A percentile compares a stretch with the other conserved stretches of the same genome.
Conservation (phyloP, 2,113 vertebrate species). For the Mola mola region DNA sequence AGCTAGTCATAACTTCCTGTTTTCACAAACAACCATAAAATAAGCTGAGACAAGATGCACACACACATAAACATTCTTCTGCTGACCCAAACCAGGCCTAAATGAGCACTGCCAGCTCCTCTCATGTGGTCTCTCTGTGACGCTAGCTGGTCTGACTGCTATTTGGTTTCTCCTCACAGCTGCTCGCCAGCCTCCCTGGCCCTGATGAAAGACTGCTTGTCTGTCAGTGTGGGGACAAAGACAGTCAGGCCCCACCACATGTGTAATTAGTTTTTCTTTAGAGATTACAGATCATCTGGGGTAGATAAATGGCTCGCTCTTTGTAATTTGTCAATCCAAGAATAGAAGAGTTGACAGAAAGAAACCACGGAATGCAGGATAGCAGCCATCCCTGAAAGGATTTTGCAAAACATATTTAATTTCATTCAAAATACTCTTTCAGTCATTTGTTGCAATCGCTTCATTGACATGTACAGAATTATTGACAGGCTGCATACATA, state of each 20-base stretch:
- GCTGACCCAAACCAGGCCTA: slow-evolving; percentile 70
- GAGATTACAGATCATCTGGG: slow-evolving; percentile 68
- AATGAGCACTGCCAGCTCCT: slow-evolving; percentile 61
- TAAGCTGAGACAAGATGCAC: slow-evolving; percentile 48
- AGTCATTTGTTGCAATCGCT: slow-evolving; percentile 53
- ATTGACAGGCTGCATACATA: slow-evolving; percentile 33
- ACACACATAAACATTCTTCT: slow-evolving; percentile 53
- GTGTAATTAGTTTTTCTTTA: slow-evolving; percentile 71
- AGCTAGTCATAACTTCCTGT: slow-evolving; percentile 78
- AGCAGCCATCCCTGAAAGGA: slow-evolving; percentile 35
- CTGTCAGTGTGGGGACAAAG: slow-evolving; percentile 61
- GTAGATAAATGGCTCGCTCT: slow-evolving; percentile 50
- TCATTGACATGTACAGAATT: slow-evolving; percentile 67
- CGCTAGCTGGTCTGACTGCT: slow-evolving; percentile 64
- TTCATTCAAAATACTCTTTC: slow-evolving; percentile 69
- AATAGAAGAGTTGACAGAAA: slow-evolving; percentile 62
- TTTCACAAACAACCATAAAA: slow-evolving; percentile 73
- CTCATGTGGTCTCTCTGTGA: slow-evolving; percentile 76
- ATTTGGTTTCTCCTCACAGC: slow-evolving; percentile 70
- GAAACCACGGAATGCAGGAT: slow-evolving; percentile 50
- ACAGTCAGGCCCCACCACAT: slow-evolving; percentile 63
- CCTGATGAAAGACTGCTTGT: slow-evolving; percentile 73
- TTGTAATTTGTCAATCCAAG: slow-evolving; percentile 60
- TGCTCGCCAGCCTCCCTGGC: slow-evolving; percentile 67
- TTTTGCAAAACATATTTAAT: slow-evolving; percentile 71